Evolutionary conservation across 2,113 vertebrate genomes (phyloP).

Genomic region (Nyctibius bracteatus): DNA sequence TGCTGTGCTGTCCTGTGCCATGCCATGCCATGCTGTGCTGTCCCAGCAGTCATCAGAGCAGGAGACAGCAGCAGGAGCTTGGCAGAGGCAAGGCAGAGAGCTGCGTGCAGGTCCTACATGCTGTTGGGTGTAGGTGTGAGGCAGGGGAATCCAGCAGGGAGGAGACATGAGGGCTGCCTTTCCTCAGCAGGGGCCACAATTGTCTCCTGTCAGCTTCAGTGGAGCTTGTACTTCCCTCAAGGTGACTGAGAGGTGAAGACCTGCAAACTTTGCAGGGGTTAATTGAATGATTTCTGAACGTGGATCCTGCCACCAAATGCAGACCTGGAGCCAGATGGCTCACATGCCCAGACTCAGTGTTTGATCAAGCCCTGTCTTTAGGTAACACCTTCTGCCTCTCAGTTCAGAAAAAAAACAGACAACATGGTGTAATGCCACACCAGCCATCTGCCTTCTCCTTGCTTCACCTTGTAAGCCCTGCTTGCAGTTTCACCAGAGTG

Average conservation of each 20-base stretch:
- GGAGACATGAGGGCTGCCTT: not conserved
- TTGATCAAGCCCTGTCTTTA: rapidly evolving
- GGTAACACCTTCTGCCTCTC: not conserved
- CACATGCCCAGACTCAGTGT: rapidly evolving
- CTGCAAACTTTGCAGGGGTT: not conserved
- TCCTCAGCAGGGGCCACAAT: not conserved
- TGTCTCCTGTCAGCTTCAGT: rapidly evolving
- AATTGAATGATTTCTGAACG: not conserved
- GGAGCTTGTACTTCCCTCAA: rapidly evolving
- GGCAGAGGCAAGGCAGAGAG: not conserved
- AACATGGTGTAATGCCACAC: rapidly evolving
- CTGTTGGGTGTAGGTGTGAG: not conserved
- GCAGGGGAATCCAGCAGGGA: not conserved
- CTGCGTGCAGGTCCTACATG: rapidly evolving
- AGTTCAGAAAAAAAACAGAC: not conserved
- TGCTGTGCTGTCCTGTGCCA: rapidly evolving
- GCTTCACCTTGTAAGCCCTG: not conserved
- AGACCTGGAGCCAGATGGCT: not conserved
- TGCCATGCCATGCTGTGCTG: not conserved
- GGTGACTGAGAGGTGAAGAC: not conserved
- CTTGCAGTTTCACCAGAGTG: not conserved
- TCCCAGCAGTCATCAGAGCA: not conserved
- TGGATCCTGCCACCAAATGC: rapidly evolving
- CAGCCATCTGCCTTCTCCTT: not conserved
- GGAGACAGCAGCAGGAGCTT: not conserved